phyloP scores from a whole-genome alignment of 2,113 vertebrate genomes.

The Phainopepla nitens region DNA sequence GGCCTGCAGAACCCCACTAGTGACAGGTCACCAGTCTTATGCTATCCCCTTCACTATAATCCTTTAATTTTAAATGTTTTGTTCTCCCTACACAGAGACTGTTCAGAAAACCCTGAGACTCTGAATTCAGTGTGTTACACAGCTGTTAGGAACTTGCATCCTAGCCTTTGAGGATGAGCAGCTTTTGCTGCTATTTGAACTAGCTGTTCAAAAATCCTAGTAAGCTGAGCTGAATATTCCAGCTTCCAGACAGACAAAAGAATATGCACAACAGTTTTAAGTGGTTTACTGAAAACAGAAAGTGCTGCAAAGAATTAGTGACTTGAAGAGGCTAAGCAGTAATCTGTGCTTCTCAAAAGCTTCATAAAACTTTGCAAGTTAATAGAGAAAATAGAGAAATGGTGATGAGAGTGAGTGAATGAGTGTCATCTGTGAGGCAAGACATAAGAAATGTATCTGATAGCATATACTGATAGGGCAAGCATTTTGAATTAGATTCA shows the following conservation, averaged over 20 bases:
- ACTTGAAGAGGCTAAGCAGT: neutral
- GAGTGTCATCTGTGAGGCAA: neutral
- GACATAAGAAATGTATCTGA: neutral
- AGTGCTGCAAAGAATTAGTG: neutral
- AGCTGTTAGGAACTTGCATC: neutral
- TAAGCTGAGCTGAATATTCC: neutral
- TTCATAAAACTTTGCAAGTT: neutral
- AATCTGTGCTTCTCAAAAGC: neutral
- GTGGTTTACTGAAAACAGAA: neutral
- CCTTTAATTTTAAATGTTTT: neutral
- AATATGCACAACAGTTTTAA: neutral
- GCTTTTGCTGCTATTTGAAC: neutral
- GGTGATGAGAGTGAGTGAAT: fast-evolving
- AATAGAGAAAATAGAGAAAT: neutral
- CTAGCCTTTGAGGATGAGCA: neutral
- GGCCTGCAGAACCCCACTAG: neutral
- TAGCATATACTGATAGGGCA: neutral
- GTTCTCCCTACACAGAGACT: neutral
- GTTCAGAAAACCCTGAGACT: neutral
- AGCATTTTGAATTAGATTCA: neutral
- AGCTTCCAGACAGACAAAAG: neutral
- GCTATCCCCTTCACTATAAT: neutral
- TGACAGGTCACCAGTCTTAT: neutral
- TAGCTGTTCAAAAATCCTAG: neutral
- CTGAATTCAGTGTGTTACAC: neutral